Conservation (phyloP, 35 echinoderm and acorn worm species). For the Holothuria glaberrima region DNA sequence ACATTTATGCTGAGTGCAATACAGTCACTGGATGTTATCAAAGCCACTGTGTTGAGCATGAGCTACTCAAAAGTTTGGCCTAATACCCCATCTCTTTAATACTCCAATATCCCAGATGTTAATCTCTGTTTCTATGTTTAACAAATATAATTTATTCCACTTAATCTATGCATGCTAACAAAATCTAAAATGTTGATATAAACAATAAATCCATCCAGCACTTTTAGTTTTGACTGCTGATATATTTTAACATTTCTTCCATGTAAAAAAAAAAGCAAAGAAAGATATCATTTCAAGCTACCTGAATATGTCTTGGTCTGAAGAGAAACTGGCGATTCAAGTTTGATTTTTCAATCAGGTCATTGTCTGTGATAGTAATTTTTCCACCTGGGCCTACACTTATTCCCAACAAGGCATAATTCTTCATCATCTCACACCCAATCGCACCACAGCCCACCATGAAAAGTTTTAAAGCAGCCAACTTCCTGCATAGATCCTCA, state of each 20-base stretch:
- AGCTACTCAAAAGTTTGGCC: no score
- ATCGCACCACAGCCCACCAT: conserved; percentile 99
- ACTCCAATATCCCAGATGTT: no score
- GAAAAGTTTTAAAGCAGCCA: conserved; percentile 79
- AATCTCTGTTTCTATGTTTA: no score
- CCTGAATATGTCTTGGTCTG: conserved; percentile 97
- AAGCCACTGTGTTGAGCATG: no score
- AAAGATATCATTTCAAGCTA: neutral
- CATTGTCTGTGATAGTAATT: conserved; percentile 95
- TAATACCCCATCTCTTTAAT: no score
- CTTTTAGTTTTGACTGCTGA: neutral
- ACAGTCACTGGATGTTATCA: no score
- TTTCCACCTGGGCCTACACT: conserved; percentile 49
- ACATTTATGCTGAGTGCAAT: no score
- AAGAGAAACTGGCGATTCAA: conserved; percentile 98
- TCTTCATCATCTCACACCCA: conserved; percentile 98
- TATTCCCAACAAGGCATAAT: conserved; percentile 90
- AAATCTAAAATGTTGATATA: no score
- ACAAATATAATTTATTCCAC: no score
- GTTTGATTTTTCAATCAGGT: conserved; percentile 97
- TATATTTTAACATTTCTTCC: neutral
- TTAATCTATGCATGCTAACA: no score
- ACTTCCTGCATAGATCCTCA: conserved; percentile 62
- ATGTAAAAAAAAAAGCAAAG: neutral
- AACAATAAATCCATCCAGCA: no score